Evolutionary conservation across 2,888 invertebrate species (phyloP), one percentile per base, ranked within the genome.

Genomic region (Coremacera marginata): DNA sequence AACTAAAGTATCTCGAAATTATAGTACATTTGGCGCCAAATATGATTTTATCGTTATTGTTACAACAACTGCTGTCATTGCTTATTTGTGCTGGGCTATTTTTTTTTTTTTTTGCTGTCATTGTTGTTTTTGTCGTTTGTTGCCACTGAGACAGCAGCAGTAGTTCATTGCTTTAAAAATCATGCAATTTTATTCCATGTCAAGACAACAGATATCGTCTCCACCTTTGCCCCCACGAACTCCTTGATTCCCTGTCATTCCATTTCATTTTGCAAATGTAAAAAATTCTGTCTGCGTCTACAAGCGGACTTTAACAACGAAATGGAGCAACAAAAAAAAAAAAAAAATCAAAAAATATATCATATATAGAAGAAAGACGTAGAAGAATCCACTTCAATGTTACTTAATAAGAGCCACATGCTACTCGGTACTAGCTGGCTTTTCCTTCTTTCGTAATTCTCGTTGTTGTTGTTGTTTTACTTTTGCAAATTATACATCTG

Each of bases 261-360:
- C 86, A 83, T 85, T 83, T 85, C 82, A 86, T 86, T 86, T 85
- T 82, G 86, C 81, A 87, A 87, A 86, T 85, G 86, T 85, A 82
- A 83, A 84, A 84, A 83, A 76, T 82, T 14, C 60, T 74, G 49
- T 55, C 72, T 68, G 37, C 57, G 44, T 57, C 25, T 77, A 49
- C 55, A 74, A 73, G 62, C 68, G 49, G 55, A 31, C 57, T 73
- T n/a, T 70, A 57, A 57, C 34, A 37, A 19, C n/a, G n/a, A n/a
- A 57, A 70, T 14, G 31, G 16, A 9, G 25, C 70, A 57, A 57
- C 1, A 27, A 67, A 67, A 9, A 22, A 22, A 67, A 44, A 34
- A 22, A 67, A 34, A 44, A 44, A 67, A 67, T 5, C 22, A 44
- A 44, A 19, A 67, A 3, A n/a, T 7, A 51, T 49, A 31, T 16